A percentile compares a stretch with the other conserved stretches of the same genome.
These are phyloP conservation scores for Pseudachorutes palmiensis DNA, from an alignment of 1,140 invertebrate species.

Conservation along the genomic window DNA sequence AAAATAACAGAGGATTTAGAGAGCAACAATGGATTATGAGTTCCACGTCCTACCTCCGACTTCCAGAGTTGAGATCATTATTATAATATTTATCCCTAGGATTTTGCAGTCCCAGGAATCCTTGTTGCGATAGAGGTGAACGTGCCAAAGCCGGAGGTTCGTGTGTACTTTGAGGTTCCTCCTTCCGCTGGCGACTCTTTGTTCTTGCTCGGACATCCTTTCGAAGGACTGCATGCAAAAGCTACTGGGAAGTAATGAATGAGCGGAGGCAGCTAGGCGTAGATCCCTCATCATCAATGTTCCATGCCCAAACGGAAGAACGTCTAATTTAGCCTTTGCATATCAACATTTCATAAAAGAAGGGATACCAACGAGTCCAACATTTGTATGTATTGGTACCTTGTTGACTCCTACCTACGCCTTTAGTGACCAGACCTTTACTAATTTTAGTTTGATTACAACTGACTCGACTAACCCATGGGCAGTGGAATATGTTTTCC, in stretches of 20 bases:
- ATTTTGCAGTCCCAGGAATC: too few species aligned
- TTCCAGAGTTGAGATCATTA: too few species aligned
- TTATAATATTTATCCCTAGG: too few species aligned
- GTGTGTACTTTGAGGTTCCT: not conserved
- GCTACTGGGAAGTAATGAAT: not conserved
- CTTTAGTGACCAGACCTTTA: not conserved
- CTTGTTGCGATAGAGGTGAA: too few species aligned
- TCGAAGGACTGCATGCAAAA: not conserved
- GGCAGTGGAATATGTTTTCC: too few species aligned
- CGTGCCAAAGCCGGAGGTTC: not conserved
- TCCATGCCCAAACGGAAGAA: not conserved
- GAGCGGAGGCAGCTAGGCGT: not conserved
- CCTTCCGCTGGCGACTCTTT: not conserved
- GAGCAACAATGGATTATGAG: too few species aligned
- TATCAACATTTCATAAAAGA: not conserved
- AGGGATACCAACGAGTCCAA: not conserved
- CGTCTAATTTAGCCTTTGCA: not conserved
- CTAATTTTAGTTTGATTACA: not conserved
- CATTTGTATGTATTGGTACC: not conserved
- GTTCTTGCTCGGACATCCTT: not conserved
- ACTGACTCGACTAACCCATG: too few species aligned
- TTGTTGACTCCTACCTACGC: not conserved
- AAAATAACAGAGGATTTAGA: too few species aligned
- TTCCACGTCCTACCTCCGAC: too few species aligned
- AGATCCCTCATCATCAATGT: not conserved